These are phyloP conservation scores for Pristionchus fissidentatus DNA, from an alignment of 2,888 invertebrate species.

Conservation along the genomic window DNA sequence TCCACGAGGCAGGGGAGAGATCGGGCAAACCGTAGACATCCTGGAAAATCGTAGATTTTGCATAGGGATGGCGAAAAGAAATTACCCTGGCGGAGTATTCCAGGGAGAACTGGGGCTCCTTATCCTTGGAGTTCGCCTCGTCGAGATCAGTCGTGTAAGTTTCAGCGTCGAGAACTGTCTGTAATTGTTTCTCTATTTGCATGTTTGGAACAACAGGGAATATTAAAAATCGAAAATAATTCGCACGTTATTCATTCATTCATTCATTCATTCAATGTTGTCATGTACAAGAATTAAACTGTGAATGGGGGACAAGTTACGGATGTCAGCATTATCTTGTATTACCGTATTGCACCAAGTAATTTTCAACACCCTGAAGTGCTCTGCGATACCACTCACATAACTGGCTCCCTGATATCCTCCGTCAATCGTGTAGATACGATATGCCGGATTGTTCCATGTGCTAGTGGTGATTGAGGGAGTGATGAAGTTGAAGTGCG, in stretches of 20 bases:
- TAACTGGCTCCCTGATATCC: conserved; percentile 79
- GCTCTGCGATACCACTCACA: too few species aligned
- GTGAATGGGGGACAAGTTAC: too few species aligned
- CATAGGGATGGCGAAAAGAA: not conserved
- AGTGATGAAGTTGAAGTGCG: conserved; percentile 79
- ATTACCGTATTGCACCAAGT: too few species aligned
- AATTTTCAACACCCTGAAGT: too few species aligned
- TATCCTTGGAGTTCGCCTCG: conserved; percentile 60
- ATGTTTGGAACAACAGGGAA: not conserved
- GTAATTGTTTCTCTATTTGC: conserved; percentile 52
- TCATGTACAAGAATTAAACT: too few species aligned
- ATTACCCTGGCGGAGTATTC: conserved; percentile 58
- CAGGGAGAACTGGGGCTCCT: conserved; percentile 60
- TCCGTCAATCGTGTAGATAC: conserved; percentile 95
- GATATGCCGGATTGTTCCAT: conserved; percentile 88
- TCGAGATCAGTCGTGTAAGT: conserved; percentile 66
- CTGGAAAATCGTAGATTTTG: conserved; percentile 39
- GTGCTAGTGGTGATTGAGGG: conserved; percentile 86
- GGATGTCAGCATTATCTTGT: too few species aligned
- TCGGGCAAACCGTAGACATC: conserved; percentile 62
- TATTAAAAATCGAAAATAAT: not conserved
- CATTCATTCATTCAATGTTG: too few species aligned
- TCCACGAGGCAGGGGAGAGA: conserved; percentile 66
- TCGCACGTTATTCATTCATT: too few species aligned
- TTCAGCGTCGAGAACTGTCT: conserved; percentile 66